These are phyloP conservation scores for Antheraea pernyi DNA, from an alignment of 1,140 invertebrate genomes.

Conservation along the genomic window DNA sequence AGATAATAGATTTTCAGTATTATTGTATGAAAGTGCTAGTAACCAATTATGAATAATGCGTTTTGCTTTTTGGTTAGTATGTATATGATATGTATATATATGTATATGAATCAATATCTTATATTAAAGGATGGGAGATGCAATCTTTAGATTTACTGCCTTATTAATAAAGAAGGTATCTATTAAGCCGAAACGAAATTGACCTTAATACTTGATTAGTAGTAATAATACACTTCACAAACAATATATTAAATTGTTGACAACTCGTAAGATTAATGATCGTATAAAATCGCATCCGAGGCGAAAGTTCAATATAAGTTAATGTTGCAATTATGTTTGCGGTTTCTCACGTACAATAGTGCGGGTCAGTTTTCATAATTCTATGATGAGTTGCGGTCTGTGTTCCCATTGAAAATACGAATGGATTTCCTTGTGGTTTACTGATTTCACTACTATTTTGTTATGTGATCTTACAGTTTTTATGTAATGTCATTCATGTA, in stretches of 20 bases:
- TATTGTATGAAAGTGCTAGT: too few relatives aligned
- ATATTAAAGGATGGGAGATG: too few relatives aligned
- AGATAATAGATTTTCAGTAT: too few relatives aligned
- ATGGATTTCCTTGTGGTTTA: neutral
- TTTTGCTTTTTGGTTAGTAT: too few relatives aligned
- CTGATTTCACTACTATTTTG: neutral
- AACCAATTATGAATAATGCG: too few relatives aligned
- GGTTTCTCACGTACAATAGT: conserved; percentile 12
- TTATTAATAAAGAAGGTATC: neutral
- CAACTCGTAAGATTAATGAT: conserved; percentile 2
- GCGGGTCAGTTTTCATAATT: conserved; percentile 13
- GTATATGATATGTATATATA: too few relatives aligned
- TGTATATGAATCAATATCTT: too few relatives aligned
- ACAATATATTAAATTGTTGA: neutral
- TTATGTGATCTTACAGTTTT: neutral
- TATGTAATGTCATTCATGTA: neutral
- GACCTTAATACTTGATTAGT: neutral
- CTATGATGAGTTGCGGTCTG: conserved; percentile 45
- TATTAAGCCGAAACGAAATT: neutral
- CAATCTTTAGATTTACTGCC: too few relatives aligned
- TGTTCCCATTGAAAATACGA: conserved; percentile 9
- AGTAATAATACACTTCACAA: conserved; percentile 3
- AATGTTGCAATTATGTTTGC: conserved; percentile 16
- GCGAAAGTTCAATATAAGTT: conserved; percentile 20
- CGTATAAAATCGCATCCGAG: conserved; percentile 10